These are phyloP conservation scores for Rhabdophis nuchalis DNA, from an alignment of 2,797 vertebrate genomes.

Conservation along the genomic window DNA sequence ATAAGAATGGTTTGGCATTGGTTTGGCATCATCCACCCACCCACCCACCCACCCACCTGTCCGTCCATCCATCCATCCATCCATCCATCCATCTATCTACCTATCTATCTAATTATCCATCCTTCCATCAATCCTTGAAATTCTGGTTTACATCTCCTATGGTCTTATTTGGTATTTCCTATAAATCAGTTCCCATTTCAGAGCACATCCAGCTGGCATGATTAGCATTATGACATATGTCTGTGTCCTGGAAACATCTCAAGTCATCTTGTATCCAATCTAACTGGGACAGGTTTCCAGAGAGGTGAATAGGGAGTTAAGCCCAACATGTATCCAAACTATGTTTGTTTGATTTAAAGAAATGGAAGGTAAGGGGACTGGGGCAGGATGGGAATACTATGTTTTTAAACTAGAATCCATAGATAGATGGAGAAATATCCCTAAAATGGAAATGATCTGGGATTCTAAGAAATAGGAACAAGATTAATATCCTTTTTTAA, in stretches of 20 bases:
- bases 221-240: not conserved
- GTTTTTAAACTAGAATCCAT: not conserved
- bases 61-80: too few relatives aligned
- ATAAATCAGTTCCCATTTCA: not conserved
- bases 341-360: not conserved
- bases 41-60: too few relatives aligned
- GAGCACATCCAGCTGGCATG: not conserved
- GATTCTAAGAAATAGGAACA: not conserved
- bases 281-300: not conserved
- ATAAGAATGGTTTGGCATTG: not conserved
- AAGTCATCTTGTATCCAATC: not conserved
- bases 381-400: not conserved
- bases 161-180: not conserved
- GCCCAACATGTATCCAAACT: not conserved
- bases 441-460: not conserved
- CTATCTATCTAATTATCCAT: not conserved
- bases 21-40: too few relatives aligned
- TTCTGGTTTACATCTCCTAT: not conserved
- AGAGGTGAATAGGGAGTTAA: not conserved
- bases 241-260: not conserved
- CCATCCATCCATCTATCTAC: too few relatives aligned
- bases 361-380: not conserved
- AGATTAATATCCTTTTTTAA: conserved; percentile 14
- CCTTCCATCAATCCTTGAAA: not conserved
- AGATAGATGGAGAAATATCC: not conserved